Conservation (phyloP, 2,797 vertebrate species). For the Antrozous pallidus region DNA sequence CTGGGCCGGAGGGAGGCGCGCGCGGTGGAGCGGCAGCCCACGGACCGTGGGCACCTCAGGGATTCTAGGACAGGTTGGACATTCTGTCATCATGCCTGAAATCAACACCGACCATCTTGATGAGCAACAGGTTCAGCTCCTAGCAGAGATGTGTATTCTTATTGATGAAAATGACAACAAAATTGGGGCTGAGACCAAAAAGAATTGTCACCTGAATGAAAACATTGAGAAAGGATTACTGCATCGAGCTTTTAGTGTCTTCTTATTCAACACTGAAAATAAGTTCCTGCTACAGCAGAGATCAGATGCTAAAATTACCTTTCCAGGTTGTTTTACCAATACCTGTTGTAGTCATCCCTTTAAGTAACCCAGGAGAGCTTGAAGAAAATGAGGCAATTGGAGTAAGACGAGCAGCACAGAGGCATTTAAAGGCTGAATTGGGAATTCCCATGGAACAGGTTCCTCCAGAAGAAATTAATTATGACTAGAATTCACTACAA, state of each 20-base stretch:
- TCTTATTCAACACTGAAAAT: conserved; percentile 94
- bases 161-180: conserved; percentile 90
- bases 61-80: neutral
- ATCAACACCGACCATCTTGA: conserved; percentile 89
- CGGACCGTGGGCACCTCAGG: accelerated
- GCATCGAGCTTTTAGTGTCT: conserved; percentile 97
- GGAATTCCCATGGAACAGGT: conserved; percentile 96
- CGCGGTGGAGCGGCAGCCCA: accelerated
- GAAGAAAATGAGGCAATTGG: conserved; percentile 91
- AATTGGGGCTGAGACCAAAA: conserved; percentile 94
- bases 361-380: conserved; percentile 88
- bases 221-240: conserved; percentile 96
- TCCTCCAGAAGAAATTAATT: conserved; percentile 92
- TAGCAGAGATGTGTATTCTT: conserved; percentile 97
- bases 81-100: conserved; percentile 87
- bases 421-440: conserved; percentile 92
- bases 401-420: conserved; percentile 93
- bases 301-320: conserved; percentile 97
- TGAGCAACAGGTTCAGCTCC: conserved; percentile 92
- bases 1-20: accelerated
- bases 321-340: conserved; percentile 97
- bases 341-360: conserved; percentile 97
- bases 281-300: conserved; percentile 95
- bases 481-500: conserved; percentile 98
- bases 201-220: conserved; percentile 96